Evolutionary conservation across 2,797 vertebrate genomes (phyloP).

Genomic region (Diceros bicornis): DNA sequence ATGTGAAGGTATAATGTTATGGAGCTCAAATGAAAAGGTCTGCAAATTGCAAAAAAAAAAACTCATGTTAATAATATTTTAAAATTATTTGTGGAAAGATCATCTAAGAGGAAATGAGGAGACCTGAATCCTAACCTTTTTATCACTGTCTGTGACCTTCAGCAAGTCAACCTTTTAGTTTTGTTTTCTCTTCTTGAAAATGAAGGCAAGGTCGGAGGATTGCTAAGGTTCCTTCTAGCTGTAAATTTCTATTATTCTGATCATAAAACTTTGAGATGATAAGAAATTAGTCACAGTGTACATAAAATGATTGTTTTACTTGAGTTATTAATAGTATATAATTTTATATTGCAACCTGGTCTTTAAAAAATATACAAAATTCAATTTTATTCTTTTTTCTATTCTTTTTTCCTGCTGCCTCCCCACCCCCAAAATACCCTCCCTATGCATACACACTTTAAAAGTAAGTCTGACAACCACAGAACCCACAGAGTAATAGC

Average conservation of each 20-base stretch:
- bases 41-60: background rate
- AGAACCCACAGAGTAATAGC: background rate
- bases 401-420: background rate
- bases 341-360: background rate
- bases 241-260: constrained; percentile 29
- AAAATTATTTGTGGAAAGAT: constrained; percentile 24
- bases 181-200: constrained; percentile 44
- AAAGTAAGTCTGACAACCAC: background rate
- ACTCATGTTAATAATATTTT: background rate
- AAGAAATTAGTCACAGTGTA: background rate
- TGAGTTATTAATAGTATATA: constrained; percentile 40
- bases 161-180: background rate
- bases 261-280: constrained; percentile 55
- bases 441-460: background rate
- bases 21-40: background rate
- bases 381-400: background rate
- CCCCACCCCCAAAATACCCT: background rate
- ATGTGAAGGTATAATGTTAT: constrained; percentile 17
- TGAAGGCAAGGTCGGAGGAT: background rate
- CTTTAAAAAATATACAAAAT: constrained; percentile 7
- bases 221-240: background rate
- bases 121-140: background rate
- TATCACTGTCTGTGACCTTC: background rate
- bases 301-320: constrained; percentile 50
- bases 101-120: constrained; percentile 15